These are phyloP conservation scores for Auanema sp. DNA, from an alignment of 2,888 invertebrate genomes.

Conservation along the genomic window DNA sequence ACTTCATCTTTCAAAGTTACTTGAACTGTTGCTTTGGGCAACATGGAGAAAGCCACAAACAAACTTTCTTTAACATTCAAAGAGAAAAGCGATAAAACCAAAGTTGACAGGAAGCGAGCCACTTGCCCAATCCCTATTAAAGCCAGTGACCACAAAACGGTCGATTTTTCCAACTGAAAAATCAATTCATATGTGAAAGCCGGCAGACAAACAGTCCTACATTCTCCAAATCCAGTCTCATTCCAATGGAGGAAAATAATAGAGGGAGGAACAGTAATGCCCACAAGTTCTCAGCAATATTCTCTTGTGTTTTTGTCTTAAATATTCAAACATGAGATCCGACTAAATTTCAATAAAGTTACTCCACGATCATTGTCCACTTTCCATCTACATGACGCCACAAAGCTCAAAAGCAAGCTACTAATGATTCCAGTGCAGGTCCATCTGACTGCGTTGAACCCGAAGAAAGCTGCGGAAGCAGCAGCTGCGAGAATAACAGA, in stretches of 20 bases:
- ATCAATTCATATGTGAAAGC: not conserved
- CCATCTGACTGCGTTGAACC: conserved; percentile 19
- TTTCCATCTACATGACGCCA: conserved; percentile 49
- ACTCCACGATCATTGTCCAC: conserved; percentile 30
- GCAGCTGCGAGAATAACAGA: no score
- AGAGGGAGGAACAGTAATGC: conserved; percentile 47
- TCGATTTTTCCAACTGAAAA: conserved; percentile 29
- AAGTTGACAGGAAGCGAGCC: conserved; percentile 33
- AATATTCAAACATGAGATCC: not conserved
- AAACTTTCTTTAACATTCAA: conserved; percentile 15
- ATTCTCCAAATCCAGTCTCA: conserved; percentile 35
- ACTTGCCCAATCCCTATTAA: conserved; percentile 37
- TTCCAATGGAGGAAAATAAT: conserved; percentile 47
- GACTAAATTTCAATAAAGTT: conserved; percentile 19
- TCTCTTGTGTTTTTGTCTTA: conserved; percentile 25
- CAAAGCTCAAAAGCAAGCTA: conserved; percentile 37
- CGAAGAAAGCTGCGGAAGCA: no score
- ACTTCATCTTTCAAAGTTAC: conserved; percentile 15
- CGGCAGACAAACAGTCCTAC: conserved; percentile 11
- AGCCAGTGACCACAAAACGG: conserved; percentile 32
- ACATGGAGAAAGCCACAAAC: conserved; percentile 42
- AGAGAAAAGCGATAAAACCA: conserved; percentile 29
- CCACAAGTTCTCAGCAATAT: conserved; percentile 39
- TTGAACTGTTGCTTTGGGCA: conserved; percentile 53
- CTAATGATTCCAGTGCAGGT: conserved; percentile 43